These are phyloP conservation scores for Leptinotarsa haldemani DNA, from an alignment of 2,888 invertebrate genomes.

Conservation along the genomic window DNA sequence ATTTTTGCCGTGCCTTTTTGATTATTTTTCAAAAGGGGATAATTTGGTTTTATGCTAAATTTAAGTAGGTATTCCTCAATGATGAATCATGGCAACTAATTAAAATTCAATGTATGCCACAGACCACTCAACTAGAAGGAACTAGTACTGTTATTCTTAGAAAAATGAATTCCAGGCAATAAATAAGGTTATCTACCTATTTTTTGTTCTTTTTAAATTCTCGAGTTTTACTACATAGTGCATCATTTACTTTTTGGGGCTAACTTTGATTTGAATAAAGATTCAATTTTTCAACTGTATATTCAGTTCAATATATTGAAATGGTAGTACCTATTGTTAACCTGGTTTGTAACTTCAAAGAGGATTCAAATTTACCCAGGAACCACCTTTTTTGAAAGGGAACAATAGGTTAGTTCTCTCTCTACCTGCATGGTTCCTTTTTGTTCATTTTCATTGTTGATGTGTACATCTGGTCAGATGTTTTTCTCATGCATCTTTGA, in stretches of 20 bases:
- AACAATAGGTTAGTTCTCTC: not conserved
- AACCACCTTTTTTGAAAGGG: not conserved
- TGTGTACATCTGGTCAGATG: not conserved
- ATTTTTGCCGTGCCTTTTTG: not conserved
- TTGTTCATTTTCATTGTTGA: not conserved
- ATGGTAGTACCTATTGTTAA: not conserved
- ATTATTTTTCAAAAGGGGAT: not conserved
- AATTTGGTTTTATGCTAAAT: not conserved
- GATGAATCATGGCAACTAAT: too few relatives aligned
- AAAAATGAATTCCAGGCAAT: too few relatives aligned
- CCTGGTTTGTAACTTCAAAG: not conserved
- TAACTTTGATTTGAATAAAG: too few relatives aligned
- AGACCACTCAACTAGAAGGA: too few relatives aligned
- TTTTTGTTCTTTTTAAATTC: too few relatives aligned
- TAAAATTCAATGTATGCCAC: too few relatives aligned
- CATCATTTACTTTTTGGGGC: too few relatives aligned
- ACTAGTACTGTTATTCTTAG: too few relatives aligned
- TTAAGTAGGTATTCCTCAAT: not conserved
- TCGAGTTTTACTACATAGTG: too few relatives aligned
- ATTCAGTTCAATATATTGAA: not conserved
- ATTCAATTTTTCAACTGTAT: not conserved
- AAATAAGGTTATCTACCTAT: too few relatives aligned
- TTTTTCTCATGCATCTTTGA: not conserved
- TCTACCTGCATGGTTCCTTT: constrained; percentile 5
- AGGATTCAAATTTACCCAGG: too few relatives aligned